Evolutionary conservation across 2,113 vertebrate species (phyloP), one percentile per base, ranked within the genome.

Genomic region (Philantomba maxwellii): DNA sequence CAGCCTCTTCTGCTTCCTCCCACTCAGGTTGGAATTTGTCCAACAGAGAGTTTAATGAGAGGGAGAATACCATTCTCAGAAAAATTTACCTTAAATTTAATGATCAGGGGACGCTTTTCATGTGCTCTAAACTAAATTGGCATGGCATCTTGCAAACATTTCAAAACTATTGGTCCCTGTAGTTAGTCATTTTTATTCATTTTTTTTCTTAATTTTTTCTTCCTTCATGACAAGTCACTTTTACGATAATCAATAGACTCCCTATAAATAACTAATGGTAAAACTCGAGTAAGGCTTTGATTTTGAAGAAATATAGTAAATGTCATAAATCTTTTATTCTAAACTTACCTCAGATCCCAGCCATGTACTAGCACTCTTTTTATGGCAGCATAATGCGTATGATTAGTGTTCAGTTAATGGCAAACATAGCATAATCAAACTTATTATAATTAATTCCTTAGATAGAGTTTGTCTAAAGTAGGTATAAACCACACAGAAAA

Each of bases 61-160:
- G 99, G 99, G 30, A 99, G 99, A 98, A 99, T 99, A 95, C 99
- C 99, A 95, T 98, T 99, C 87, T 98, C 98, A 55, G 99, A 99
- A 96, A 99, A 99, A 75, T 99, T 98, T n/a, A 99, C 99, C 99
- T 99, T 53, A 58, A 64, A 70, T 78, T 39, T 12, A 16, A 21
- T 85, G 15, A 85, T 89, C 62, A 83, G 43, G 57, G 45, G 1
- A 49, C 1, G 2, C 13, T 57, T 77, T 89, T 77, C 91, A 64
- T 55, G 6, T 49, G 19, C 19, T 36, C 33, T 58, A 33, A 1
- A 14, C 23, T 57, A 57, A 49, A 51, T 51, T 25, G 70, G 17
- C 57, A 55, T 39, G 57, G 26, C 28, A 73, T 60, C 58, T 15
- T 89, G 25, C 15, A 82, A 7, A 16, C 16, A 2, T 21, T 28